Base-by-base conservation (phyloP, 2,888 invertebrate species). In the Ligdia adustata region DNA sequence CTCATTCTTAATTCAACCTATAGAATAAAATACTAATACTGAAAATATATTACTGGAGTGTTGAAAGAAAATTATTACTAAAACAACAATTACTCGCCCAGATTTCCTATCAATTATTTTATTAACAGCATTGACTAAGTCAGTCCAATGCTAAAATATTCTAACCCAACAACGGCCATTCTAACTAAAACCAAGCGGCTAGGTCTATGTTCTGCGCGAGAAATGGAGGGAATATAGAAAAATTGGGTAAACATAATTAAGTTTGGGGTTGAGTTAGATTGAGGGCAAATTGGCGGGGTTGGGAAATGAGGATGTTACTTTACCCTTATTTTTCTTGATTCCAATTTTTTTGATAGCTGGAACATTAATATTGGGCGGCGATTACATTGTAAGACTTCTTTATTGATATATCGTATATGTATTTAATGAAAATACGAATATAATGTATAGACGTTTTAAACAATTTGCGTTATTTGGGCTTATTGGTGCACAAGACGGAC, bases 231-330 rank as follows among this genome's bases (percentile, higher is more conserved):
- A 66, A 70, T 60, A 60, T 62, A 64, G 56, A 57, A 63, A 68
- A 69, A 59, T 61, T 64, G 45, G 24, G 63, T 66, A 66, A 66
- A 68, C 59, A 69, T 66, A 57, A 69, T 68, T 67, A 69, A 62
- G 38, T 50, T 48, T 43, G 38, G 27, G 42, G 42, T 49, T 38
- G 33, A 43, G 37, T 41, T 37, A 32, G 42, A 48, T 48, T 18
- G 35, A 12, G 28, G 41, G 14, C 22, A 38, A 48, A 42, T 48
- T 38, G 48, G 32, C 28, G 20, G 15, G 32, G 37, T 26, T 22
- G 7, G 40, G 34, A 34, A 27, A 47, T 43, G 33, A 38, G 12
- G 28, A 33, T 29, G 48, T 34, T 47, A 27, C 18, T 27, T 27
- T 26, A 26, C 31, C 41, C 18, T 34, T 28, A 40, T 34, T 40